Percentiles rank a stretch among this genome's conserved stretches.
Conservation (phyloP, 2,888 invertebrate genomes). For the Dusona sp. region DNA sequence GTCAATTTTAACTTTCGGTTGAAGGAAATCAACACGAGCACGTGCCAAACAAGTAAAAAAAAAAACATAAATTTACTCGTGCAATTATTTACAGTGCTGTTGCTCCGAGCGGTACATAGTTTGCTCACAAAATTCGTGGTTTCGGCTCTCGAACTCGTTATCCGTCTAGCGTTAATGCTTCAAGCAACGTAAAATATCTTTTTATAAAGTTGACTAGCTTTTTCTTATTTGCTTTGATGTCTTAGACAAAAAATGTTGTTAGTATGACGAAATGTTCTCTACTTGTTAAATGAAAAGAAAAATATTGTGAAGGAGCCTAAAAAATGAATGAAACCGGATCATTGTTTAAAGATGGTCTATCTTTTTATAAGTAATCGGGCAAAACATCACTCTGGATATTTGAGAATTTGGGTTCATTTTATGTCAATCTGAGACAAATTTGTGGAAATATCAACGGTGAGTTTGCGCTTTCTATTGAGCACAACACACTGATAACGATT, state of each 20-base stretch:
- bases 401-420: neutral
- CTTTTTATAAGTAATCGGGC: neutral
- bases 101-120: neutral
- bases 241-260: neutral
- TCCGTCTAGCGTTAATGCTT: neutral
- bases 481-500: neutral
- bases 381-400: neutral
- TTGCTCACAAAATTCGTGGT: neutral
- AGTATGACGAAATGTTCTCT: neutral
- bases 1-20: slow-evolving; percentile 51
- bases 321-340: neutral
- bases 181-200: neutral
- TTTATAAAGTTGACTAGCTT: neutral
- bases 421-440: neutral
- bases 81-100: neutral
- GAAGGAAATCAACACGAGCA: slow-evolving; percentile 38
- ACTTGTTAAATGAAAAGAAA: neutral
- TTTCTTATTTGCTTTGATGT: neutral
- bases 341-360: neutral
- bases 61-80: neutral
- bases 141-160: neutral
- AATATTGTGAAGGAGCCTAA: neutral
- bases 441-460: neutral
- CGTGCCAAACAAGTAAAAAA: slow-evolving; percentile 17
- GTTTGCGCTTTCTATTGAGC: neutral